Base-by-base conservation (phyloP, 1,140 invertebrate species). In the Drosophila suzukii region DNA sequence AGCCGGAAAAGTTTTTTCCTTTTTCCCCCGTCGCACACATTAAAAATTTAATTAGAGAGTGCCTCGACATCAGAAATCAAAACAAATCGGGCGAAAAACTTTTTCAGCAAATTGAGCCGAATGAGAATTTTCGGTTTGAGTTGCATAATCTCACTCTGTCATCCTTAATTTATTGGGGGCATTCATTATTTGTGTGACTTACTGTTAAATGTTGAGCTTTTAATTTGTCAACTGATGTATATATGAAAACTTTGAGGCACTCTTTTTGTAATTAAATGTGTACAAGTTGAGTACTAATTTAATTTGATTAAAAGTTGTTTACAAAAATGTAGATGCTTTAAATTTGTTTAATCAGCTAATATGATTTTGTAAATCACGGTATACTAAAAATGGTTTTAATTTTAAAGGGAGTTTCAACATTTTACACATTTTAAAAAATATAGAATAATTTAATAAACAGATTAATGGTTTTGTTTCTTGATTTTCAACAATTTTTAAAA, bases 1-100 rank as follows among this genome's bases (percentile, higher is more conserved):
- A 51, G 72, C 55, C 44, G 63, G 58, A 81, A 78, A 85, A 84
- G 47, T 85, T 75, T 85, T 66, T 43, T 30, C 38, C 20, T 34
- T 50, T 54, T 36, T 20, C 30, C 27, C 47, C n/a, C 43, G 0
- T n/a, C 13, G 10, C 36, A 66, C 44, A 77, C 61, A 81, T 86
- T 86, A 86, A 86, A 86, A 85, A 85, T 85, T 85, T 85, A 85
- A 85, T 85, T 85, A 81, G 74, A 66, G 78, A 66, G 63, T 65
- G 53, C 51, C 24, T 78, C 75, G 76, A 81, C 76, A 81, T 79
- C 66, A 81, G 77, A 76, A 85, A 72, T 72, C 44, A 71, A 72
- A 58, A 58, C 53, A 72, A 58, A 68, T 68, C 65, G 65, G 15
- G 34, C 61, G 56, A 61, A 61, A 65, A 61, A 61, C 15, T 47